phyloP scores from a whole-genome alignment of 2,888 invertebrate species.

The Drosophila kuntzei region DNA sequence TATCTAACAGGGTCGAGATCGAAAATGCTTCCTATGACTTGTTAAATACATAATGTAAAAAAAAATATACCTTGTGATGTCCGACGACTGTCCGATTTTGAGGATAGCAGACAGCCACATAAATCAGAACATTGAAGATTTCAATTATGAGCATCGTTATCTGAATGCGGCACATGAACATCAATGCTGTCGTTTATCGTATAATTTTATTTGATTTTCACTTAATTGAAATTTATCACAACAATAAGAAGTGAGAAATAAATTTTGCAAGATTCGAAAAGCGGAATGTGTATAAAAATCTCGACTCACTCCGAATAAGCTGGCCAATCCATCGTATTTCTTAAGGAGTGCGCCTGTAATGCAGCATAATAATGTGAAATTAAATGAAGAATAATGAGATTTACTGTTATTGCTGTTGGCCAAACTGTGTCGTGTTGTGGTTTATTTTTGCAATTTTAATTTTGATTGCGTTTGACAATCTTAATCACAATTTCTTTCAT shows the following conservation, averaged over 20 bases:
- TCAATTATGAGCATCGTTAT: slow-evolving; percentile 67
- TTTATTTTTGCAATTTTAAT: slow-evolving; percentile 19
- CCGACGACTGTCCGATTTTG: neutral
- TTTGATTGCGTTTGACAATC: slow-evolving; percentile 30
- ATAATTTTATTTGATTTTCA: slow-evolving; percentile 70
- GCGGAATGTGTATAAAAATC: slow-evolving; percentile 5
- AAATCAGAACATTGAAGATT: slow-evolving; percentile 54
- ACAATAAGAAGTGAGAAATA: slow-evolving; percentile 52
- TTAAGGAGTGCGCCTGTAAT: no score
- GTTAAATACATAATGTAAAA: neutral
- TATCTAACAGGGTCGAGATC: no score
- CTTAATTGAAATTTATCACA: slow-evolving; percentile 79
- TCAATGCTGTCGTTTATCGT: slow-evolving; percentile 47
- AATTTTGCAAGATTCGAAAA: slow-evolving; percentile 9
- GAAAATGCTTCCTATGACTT: no score
- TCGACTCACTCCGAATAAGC: slow-evolving; percentile 3
- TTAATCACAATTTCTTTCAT: slow-evolving; percentile 36
- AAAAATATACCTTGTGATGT: neutral
- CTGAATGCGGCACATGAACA: slow-evolving; percentile 41
- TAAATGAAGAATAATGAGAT: slow-evolving; percentile 79
- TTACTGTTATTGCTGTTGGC: slow-evolving; percentile 57
- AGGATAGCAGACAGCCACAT: neutral
- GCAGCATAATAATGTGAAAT: slow-evolving; percentile 62
- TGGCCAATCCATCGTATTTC: slow-evolving; percentile 8
- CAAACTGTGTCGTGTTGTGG: slow-evolving; percentile 6